Evolutionary conservation across 37 sponge, comb jelly and placozoan genomes (phyloP), one percentile per base, ranked within the genome.

Genomic region (Halisarca cf. caerulea): DNA sequence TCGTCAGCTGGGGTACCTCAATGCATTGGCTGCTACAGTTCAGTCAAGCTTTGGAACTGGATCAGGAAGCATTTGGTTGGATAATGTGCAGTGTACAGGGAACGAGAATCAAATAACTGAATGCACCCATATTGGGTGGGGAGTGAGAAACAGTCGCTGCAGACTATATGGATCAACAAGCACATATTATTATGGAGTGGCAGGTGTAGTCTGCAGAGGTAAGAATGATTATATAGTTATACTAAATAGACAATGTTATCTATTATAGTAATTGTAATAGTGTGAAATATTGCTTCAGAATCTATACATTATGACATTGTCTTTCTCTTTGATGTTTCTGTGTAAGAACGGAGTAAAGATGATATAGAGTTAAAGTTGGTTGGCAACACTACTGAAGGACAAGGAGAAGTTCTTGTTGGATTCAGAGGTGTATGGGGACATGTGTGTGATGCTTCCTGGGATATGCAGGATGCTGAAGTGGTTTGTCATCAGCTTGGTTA

Each of bases 401-500:
- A 20, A 62, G 64, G 64, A 20, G 18, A 30, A 23, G 64, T 62
- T 7, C 64, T 20, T 20, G 64, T 62, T 28, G 64, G 64, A 4
- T 62, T 62, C 30, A 62, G 64, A 62, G 64, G 64, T 30, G 30
- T 7, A 4, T 62, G 64, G 64, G 64, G 64, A 30, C 6, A 28
- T 62, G 64, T 62, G 30, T 62, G 64, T 62, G 64, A 62, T 23
- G 15, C 4, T 7, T 7, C 5, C 15, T 62, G 64, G 64, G 64
- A 62, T 62, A 6, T 30, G n/a, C 64, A 62, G 4, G 25, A n/a
- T 30, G 64, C 64, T 62, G 64, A 6, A 20, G 64, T 62, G n/a
- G 64, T 62, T 28, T 62, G 64, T 62, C 64, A 23, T 62, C 64
- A 62, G 6, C 64, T 62, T n/a, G 64, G 64, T 7, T 62, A 30